Evolutionary conservation across 2,888 invertebrate genomes (phyloP).

Genomic region (Oxytorus armatus): DNA sequence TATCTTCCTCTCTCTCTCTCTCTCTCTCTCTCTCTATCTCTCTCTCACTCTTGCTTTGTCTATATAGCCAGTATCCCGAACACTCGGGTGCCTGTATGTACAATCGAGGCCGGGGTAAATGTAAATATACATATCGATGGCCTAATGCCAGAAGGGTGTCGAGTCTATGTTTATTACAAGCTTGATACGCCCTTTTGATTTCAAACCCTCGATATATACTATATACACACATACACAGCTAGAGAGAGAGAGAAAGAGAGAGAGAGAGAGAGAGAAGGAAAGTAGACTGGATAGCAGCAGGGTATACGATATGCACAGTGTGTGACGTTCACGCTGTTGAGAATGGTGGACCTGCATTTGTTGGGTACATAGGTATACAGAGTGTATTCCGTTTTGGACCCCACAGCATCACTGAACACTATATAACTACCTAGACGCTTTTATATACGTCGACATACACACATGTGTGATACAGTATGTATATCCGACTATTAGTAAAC

Average conservation of each 20-base stretch:
- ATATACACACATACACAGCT: not conserved
- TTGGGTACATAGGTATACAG: not conserved
- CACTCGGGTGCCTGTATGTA: constrained; percentile 42
- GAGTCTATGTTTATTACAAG: not conserved
- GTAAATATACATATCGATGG: constrained; percentile 8
- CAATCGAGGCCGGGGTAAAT: constrained; percentile 11
- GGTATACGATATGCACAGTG: constrained; percentile 41
- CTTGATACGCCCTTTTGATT: constrained; percentile 11
- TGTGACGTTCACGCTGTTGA: constrained; percentile 52
- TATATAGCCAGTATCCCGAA: constrained; percentile 45
- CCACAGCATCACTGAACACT: constrained; percentile 21
- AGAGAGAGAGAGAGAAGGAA: too few species aligned
- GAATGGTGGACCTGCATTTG: constrained; percentile 49
- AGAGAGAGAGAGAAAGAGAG: too few species aligned
- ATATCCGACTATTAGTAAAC: constrained; percentile 7
- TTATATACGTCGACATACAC: not conserved
- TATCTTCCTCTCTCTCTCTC: constrained; percentile 14
- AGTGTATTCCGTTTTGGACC: constrained; percentile 46
- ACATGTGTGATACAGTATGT: not conserved
- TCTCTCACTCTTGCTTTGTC: constrained; percentile 33
- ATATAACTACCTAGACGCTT: constrained; percentile 14
- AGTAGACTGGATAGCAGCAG: constrained; percentile 29
- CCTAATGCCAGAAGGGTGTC: not conserved
- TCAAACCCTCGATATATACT: not conserved
- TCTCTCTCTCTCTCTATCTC: constrained; percentile 3